Percentiles rank a stretch among this genome's conserved stretches.
Evolutionary conservation across 2,797 vertebrate genomes (phyloP).

Genomic region (Toxotes lorentzi): DNA sequence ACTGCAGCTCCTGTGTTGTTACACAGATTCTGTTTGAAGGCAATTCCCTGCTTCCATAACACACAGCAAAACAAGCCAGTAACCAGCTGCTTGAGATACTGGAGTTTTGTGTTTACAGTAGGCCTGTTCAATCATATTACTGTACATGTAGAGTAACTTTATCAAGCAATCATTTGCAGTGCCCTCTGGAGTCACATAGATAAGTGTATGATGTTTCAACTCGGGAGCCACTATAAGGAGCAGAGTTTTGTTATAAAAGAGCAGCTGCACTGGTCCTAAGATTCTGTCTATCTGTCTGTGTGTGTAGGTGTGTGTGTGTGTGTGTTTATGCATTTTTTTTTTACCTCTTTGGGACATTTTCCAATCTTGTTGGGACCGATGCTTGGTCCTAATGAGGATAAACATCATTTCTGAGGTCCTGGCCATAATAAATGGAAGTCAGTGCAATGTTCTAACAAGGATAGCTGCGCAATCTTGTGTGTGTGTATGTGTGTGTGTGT

Average conservation of each 20-base stretch:
- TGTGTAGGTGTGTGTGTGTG: too few relatives aligned
- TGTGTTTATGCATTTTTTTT: too few relatives aligned
- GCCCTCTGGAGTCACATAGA: conserved; percentile 43
- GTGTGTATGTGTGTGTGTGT: conserved; percentile 17
- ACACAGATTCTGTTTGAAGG: conserved; percentile 45
- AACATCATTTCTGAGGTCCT: too few relatives aligned
- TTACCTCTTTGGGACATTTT: too few relatives aligned
- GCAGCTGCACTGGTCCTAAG: conserved; percentile 61
- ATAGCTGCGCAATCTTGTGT: too few relatives aligned
- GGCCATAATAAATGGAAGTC: too few relatives aligned
- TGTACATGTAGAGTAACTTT: conserved; percentile 28
- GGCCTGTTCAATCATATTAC: conserved; percentile 27
- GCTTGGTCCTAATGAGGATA: too few relatives aligned
- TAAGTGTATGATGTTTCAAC: conserved; percentile 34
- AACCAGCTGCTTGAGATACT: conserved; percentile 21
- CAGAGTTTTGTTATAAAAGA: conserved; percentile 55
- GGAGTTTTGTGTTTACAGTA: conserved; percentile 24
- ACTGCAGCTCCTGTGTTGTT: conserved; percentile 25
- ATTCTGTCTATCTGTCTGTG: conserved; percentile 5
- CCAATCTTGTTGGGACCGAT: too few relatives aligned
- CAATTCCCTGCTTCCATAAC: conserved; percentile 32
- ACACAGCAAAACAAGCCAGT: conserved; percentile 22
- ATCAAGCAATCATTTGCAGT: conserved; percentile 38
- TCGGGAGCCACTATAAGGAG: conserved; percentile 44
- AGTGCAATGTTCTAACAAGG: too few relatives aligned